Evolutionary conservation across 2,888 invertebrate genomes (phyloP), one percentile per base, ranked within the genome.

Genomic region (Synanthedon formicaeformis): DNA sequence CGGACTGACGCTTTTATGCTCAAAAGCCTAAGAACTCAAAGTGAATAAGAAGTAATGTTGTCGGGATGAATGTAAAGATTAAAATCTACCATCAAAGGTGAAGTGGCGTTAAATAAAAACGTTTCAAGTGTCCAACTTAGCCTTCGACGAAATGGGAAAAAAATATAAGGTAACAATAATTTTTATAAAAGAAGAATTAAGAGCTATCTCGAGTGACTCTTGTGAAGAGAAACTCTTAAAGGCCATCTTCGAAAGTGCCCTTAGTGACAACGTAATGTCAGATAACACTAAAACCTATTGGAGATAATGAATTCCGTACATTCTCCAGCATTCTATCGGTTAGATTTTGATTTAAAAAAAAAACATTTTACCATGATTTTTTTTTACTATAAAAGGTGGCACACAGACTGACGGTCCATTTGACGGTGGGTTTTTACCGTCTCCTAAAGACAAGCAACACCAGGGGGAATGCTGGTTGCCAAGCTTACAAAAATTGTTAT

Each of bases 151-250:
- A 54, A 55, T 56, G 54, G 51, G 52, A 51, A 53, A 53, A 23
- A 51, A 53, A 55, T 55, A 60, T 61, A 61, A 66, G 60, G 58
- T 60, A 62, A 61, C 61, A 66, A 64, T 67, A 64, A 60, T 63
- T 62, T 61, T 58, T 52, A 62, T 57, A 56, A 60, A 56, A 56
- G 51, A 50, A 40, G 59, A 57, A 58, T 62, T 59, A 63, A 65
- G 60, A 64, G 60, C 64, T 67, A 59, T 62, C 63, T 61, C 56
- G 52, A 69, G 66, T 60, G 64, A 58, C 65, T 60, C 68, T 68
- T 54, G 53, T 51, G 56, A 56, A 59, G 60, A 66, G 64, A 59
- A 61, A 60, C 57, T 55, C 58, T 63, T 63, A 58, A 59, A 60
- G 55, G 49, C 23, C 49, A 51, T 56, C 55, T 59, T 53, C 54